Conservation (phyloP, 2,797 vertebrate genomes). For the Streptopelia turtur region DNA sequence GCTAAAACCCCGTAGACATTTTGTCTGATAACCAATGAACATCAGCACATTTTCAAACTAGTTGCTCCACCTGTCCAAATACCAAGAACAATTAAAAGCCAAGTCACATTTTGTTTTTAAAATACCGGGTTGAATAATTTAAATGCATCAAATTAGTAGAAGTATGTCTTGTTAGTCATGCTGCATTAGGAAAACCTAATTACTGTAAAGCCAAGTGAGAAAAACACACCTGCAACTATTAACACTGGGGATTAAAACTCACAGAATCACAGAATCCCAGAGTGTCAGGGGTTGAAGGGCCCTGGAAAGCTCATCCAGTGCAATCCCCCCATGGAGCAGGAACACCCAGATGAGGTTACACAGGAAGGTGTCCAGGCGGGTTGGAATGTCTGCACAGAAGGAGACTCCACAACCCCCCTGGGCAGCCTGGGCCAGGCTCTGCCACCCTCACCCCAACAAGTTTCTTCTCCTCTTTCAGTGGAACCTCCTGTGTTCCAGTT, state of each 20-base stretch:
- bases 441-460: no score
- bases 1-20: conserved; percentile 61
- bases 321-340: no score
- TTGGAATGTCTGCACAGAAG: no score
- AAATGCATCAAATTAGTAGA: not conserved
- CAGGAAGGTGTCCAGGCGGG: no score
- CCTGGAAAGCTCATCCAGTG: no score
- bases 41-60: conserved; percentile 67
- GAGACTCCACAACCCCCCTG: no score
- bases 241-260: not conserved
- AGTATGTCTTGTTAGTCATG: conserved; percentile 10
- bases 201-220: not conserved
- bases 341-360: no score
- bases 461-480: no score
- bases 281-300: no score
- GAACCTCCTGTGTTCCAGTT: no score
- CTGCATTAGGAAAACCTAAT: conserved; percentile 16
- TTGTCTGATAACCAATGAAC: conserved; percentile 54
- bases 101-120: conserved; percentile 40
- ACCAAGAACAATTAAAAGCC: conserved; percentile 36
- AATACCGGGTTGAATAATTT: conserved; percentile 10
- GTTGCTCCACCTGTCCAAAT: conserved; percentile 51
- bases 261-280: no score
- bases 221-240: not conserved
- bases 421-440: no score